phyloP scores from a whole-genome alignment of 2,888 invertebrate genomes.

The Thera obeliscata region DNA sequence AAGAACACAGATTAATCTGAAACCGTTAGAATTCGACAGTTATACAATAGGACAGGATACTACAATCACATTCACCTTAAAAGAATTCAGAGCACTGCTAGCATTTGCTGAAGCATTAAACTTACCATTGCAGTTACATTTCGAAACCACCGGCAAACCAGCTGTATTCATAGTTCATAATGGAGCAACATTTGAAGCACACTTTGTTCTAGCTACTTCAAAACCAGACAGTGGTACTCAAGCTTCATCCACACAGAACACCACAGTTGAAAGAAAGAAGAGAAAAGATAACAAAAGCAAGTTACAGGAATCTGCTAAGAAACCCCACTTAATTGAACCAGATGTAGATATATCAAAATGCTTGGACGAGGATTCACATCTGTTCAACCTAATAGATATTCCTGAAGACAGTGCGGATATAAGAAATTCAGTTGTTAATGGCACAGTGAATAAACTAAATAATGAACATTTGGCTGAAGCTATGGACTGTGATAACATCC shows the following conservation, averaged over 20 bases:
- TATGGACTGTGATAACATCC: constrained; percentile 79
- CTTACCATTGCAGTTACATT: constrained; percentile 88
- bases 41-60: constrained; percentile 87
- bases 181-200: constrained; percentile 89
- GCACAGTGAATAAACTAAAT: constrained; percentile 31
- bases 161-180: constrained; percentile 90
- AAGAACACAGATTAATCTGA: constrained; percentile 90
- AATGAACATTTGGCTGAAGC: constrained; percentile 42
- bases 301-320: constrained; percentile 58
- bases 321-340: constrained; percentile 58
- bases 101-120: constrained; percentile 90
- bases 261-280: constrained; percentile 62
- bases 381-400: constrained; percentile 77
- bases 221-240: constrained; percentile 82
- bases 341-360: constrained; percentile 68
- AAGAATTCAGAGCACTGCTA: constrained; percentile 92
- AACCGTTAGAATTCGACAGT: constrained; percentile 89
- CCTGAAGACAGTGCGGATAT: constrained; percentile 56
- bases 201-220: constrained; percentile 92
- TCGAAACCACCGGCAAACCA: constrained; percentile 92
- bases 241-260: constrained; percentile 70
- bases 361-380: constrained; percentile 78
- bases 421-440: constrained; percentile 41
- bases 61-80: constrained; percentile 92
- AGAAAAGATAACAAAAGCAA: constrained; percentile 53